Evolutionary conservation across 1,140 invertebrate genomes (phyloP).

Genomic region (Procambarus clarkii): DNA sequence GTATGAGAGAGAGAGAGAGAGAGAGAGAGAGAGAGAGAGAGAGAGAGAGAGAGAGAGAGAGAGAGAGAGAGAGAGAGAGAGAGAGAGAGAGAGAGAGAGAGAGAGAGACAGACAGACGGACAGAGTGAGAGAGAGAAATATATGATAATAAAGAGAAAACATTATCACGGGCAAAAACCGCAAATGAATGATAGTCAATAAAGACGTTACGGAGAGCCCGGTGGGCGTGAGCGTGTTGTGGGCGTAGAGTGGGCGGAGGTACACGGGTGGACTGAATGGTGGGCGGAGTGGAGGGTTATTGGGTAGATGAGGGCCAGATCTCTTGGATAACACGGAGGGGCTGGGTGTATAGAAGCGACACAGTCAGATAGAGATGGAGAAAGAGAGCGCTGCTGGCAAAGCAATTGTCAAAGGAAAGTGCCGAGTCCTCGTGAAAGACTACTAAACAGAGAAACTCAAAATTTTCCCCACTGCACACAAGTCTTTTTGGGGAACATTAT

Average conservation of each 20-base stretch:
- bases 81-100: conserved; percentile 26
- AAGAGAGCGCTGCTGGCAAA: no score
- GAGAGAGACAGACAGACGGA: conserved; percentile 5
- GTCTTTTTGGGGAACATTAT: no score
- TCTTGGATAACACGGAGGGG: background rate
- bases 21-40: no score
- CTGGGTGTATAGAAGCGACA: background rate
- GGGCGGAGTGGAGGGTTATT: conserved; percentile 48
- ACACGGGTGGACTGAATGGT: conserved; percentile 46
- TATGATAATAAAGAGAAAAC: background rate
- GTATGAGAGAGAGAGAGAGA: no score
- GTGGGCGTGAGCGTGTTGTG: conserved; percentile 43
- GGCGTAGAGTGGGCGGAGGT: conserved; percentile 40
- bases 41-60: conserved; percentile 12
- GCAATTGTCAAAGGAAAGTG: no score
- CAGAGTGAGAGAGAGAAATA: background rate
- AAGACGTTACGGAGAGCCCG: conserved; percentile 36
- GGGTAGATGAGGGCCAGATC: conserved; percentile 44
- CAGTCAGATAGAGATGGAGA: conserved; percentile 30
- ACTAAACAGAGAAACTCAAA: no score
- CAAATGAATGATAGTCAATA: conserved; percentile 48
- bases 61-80: conserved; percentile 40
- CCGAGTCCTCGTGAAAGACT: no score
- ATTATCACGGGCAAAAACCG: background rate
- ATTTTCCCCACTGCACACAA: no score